Conservation (phyloP, 2,888 invertebrate genomes). For the Dynastes tityus region DNA sequence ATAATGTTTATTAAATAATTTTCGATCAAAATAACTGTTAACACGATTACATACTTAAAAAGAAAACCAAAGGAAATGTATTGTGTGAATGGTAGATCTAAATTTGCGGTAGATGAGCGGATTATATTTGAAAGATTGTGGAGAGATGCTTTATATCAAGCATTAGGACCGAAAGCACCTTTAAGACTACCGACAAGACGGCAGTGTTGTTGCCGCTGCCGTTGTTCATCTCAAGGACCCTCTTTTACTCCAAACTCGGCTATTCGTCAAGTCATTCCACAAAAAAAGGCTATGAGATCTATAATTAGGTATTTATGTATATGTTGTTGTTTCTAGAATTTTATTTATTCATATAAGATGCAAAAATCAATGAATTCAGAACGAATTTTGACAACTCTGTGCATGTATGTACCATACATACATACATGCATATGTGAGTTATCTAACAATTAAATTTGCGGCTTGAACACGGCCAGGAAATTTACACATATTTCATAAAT, state of each 20-base stretch:
- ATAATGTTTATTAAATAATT: slow-evolving; percentile 9
- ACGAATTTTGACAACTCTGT: too few relatives aligned
- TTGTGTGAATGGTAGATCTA: slow-evolving; percentile 69
- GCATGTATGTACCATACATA: too few relatives aligned
- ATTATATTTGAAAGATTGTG: slow-evolving; percentile 82
- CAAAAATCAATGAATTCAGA: too few relatives aligned
- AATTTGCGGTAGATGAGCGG: slow-evolving; percentile 73
- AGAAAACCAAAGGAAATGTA: slow-evolving; percentile 52
- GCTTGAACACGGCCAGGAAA: too few relatives aligned
- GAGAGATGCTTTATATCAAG: slow-evolving; percentile 74
- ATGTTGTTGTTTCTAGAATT: background rate
- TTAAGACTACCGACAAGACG: slow-evolving; percentile 60
- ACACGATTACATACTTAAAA: background rate
- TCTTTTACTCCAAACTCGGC: slow-evolving; percentile 20
- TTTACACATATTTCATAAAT: background rate
- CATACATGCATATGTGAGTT: too few relatives aligned
- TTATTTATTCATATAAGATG: too few relatives aligned
- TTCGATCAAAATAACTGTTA: background rate
- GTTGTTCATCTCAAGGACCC: slow-evolving; percentile 70
- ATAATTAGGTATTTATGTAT: slow-evolving; percentile 75
- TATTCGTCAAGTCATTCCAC: slow-evolving; percentile 46
- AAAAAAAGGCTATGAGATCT: slow-evolving; percentile 77
- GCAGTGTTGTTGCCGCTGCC: slow-evolving; percentile 70
- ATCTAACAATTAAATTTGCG: too few relatives aligned
- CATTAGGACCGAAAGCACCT: slow-evolving; percentile 62